These are phyloP conservation scores for Tenodera sinensis DNA, from an alignment of 2,888 invertebrate species.

Conservation along the genomic window DNA sequence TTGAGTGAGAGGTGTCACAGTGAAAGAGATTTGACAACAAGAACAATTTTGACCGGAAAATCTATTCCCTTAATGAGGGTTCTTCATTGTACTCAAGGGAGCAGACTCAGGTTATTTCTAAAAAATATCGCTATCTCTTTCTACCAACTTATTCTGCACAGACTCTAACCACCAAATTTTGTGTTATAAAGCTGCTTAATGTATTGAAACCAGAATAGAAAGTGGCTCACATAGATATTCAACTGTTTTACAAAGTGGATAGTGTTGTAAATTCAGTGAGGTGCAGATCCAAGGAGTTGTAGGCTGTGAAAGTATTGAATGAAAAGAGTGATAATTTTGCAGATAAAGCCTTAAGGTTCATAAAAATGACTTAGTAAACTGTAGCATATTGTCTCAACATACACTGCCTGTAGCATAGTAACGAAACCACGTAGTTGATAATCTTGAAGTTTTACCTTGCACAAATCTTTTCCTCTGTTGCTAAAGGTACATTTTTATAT, in stretches of 20 bases:
- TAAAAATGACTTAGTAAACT: background rate
- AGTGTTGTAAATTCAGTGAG: background rate
- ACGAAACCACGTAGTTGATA: background rate
- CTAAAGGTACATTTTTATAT: background rate
- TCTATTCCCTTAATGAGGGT: too few relatives aligned
- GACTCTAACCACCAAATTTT: background rate
- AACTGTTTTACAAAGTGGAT: background rate
- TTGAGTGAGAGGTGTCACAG: too few relatives aligned
- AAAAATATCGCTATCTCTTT: too few relatives aligned
- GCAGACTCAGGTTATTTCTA: too few relatives aligned
- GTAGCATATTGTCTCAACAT: background rate
- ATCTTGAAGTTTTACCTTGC: background rate
- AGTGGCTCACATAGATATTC: background rate
- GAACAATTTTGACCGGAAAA: too few relatives aligned
- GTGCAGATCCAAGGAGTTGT: background rate
- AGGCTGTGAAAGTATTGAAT: background rate
- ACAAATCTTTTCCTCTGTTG: background rate
- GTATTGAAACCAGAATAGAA: background rate
- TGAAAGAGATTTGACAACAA: too few relatives aligned
- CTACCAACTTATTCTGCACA: too few relatives aligned
- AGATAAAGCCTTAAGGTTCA: background rate
- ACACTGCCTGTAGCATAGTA: background rate
- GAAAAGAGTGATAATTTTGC: background rate
- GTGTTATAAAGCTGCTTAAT: too few relatives aligned
- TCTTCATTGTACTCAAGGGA: too few relatives aligned